Evolutionary conservation across 2,113 vertebrate genomes (phyloP), one percentile per base, ranked within the genome.

Genomic region (Ibidorhyncha struthersii): DNA sequence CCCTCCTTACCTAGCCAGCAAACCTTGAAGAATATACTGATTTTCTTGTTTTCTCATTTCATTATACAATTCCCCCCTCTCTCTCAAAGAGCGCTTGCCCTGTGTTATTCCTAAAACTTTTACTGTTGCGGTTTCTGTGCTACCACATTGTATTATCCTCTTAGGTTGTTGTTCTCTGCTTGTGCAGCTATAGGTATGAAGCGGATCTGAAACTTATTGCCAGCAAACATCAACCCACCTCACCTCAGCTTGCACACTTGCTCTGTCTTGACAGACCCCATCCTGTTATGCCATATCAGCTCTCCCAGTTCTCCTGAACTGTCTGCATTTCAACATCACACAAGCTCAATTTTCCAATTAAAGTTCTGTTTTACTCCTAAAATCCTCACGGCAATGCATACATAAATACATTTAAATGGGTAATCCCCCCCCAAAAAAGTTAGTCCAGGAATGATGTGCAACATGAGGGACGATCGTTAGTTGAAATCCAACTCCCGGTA

Each of bases 231-330:
- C 0, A 0, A 23, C 61, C 41, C 72, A 18, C 40, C 30, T 56
- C 41, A 25, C 27, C 49, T 38, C 52, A 26, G 38, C 16, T 45
- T 43, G 29, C 18, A 22, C 65, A 11, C 52, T 41, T 21, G 52
- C 49, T 12, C 23, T 21, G 23, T 14, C 14, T 20, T 45, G 70
- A 36, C 7, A 47, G 41, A 53, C 13, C 61, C 3, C 0, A 63
- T 43, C 53, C n/a, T 2, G 0, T 65, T 38, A 43, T 1, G 13
- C 26, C 9, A 3, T 15, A n/a, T 13, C 26, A 38, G 3, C 26
- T n/a, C 34, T 70, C 69, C n/a, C 56, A 50, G 0, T 41, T 70
- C 58, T 61, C 52, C 67, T 14, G 16, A 52, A n/a, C n/a, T 84
- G 34, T 9, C 38, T 30, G 32, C 63, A 45, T 82, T 90, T 89